These are phyloP conservation scores for Rhagoletis zephyria DNA, from an alignment of 1,140 invertebrate species.

Conservation along the genomic window DNA sequence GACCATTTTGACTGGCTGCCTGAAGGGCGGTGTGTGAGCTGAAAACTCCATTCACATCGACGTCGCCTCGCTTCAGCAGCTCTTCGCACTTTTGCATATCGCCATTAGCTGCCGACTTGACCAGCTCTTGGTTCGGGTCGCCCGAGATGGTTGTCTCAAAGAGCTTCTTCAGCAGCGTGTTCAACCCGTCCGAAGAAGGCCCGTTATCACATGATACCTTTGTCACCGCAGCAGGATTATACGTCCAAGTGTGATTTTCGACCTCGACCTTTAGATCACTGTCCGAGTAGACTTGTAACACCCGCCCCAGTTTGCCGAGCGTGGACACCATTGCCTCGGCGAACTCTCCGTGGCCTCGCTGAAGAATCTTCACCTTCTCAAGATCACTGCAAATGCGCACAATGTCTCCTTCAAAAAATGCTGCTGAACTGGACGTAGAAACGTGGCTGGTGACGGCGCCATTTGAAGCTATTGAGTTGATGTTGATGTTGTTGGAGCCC, in stretches of 20 bases:
- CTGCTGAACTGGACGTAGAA: no score
- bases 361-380: conserved; percentile 92
- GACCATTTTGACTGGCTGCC: conserved; percentile 96
- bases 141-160: conserved; percentile 96
- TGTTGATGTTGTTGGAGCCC: no score
- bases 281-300: conserved; percentile 97
- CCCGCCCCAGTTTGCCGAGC: conserved; percentile 95
- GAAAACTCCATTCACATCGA: conserved; percentile 96
- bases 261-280: conserved; percentile 98
- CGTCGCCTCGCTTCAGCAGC: conserved; percentile 75
- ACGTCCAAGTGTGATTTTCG: conserved; percentile 97
- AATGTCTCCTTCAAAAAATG: conserved; percentile 91
- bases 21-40: conserved; percentile 96
- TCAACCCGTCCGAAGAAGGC: conserved; percentile 81
- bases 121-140: conserved; percentile 96
- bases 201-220: conserved; percentile 83
- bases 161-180: conserved; percentile 93
- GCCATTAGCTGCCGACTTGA: conserved; percentile 96
- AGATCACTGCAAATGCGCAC: conserved; percentile 95
- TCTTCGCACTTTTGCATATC: conserved; percentile 82
- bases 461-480: no score
- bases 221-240: conserved; percentile 94
- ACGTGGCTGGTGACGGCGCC: no score
- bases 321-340: conserved; percentile 95
- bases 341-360: conserved; percentile 96